Base-by-base conservation (phyloP, 2,797 vertebrate species). In the Cyprinodon diabolis region DNA sequence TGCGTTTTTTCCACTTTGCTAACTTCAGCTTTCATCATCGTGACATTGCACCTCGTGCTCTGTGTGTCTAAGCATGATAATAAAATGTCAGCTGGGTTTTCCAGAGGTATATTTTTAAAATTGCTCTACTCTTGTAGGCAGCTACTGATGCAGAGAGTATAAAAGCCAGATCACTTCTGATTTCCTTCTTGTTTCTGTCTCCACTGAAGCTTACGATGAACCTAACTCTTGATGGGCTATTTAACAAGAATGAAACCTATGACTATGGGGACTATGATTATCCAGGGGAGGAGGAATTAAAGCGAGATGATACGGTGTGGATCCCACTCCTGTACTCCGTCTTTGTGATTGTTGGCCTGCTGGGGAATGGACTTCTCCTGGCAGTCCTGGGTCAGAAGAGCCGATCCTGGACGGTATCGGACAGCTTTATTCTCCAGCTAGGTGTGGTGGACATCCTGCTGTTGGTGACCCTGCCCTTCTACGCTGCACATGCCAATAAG, bases 361-460 rank as follows among this genome's bases (percentile, higher is more conserved):
- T 94, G 66, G 96, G 95, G 10, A 96, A 97, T 0, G 78, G 74
- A 0, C 77, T 95, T 0, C 92, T 96, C 57, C 83, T 94, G 1
- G 72, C 15, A 0, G 85, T 95, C 60, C 86, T 97, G 76, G 83
- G 84, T 63, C 83, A 76, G 35, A 93, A 89, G 72, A 90, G 79
- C 60, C 79, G 23, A 0, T 63, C 17, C 47, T 94, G 95, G 89
- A 92, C 86, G 2, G 76, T 91, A n/a, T 96, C 92, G 0, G 96
- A 97, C 83, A 93, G 77, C 43, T 96, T 97, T 25, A 74, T 97
- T 71, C 80, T 97, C 25, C 87, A 96, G 77, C 78, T 96, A 82
- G 87, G 91, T 0, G 0, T 95, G 0, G 86, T 92, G 0, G 96
- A 98, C 4, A 1, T 89, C 12, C 87, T 97, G 17, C 91, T 98